Conservation (phyloP, 1,140 invertebrate genomes). For the Octopus bimaculoides region DNA sequence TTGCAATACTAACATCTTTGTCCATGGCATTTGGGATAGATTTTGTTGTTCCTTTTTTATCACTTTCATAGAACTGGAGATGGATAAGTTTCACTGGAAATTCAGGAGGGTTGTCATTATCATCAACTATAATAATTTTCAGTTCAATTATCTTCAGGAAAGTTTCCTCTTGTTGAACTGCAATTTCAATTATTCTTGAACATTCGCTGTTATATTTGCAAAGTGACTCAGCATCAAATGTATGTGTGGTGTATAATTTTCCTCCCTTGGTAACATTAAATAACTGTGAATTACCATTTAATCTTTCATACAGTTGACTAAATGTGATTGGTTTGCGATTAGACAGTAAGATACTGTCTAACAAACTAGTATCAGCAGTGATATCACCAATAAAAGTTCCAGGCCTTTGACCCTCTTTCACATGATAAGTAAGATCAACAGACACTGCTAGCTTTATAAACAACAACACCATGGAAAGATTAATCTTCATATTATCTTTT, state of each 20-base stretch:
- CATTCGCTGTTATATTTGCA: not conserved
- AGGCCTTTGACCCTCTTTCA: constrained; percentile 1
- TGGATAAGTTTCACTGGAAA: constrained; percentile 34
- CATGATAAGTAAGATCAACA: not conserved
- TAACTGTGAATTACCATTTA: not conserved
- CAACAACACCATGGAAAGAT: too few species aligned
- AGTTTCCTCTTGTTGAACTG: not conserved
- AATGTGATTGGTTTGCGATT: not conserved
- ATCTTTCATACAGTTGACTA: not conserved
- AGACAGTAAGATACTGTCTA: not conserved
- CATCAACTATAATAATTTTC: constrained; percentile 32
- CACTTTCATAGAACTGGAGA: constrained; percentile 42
- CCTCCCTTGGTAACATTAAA: not conserved
- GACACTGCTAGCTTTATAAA: not conserved
- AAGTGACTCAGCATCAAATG: not conserved
- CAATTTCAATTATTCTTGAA: not conserved
- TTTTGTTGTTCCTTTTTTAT: constrained; percentile 32
- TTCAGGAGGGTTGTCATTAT: constrained; percentile 49
- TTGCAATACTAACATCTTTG: not conserved
- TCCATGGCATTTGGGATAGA: constrained; percentile 32
- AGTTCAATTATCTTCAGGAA: not conserved
- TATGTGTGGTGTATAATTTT: not conserved
- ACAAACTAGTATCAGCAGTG: not conserved
- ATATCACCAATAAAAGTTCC: not conserved
- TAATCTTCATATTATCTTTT: too few species aligned